These are phyloP conservation scores for Boloria euphrosyne DNA, from an alignment of 2,888 invertebrate species.

Conservation along the genomic window DNA sequence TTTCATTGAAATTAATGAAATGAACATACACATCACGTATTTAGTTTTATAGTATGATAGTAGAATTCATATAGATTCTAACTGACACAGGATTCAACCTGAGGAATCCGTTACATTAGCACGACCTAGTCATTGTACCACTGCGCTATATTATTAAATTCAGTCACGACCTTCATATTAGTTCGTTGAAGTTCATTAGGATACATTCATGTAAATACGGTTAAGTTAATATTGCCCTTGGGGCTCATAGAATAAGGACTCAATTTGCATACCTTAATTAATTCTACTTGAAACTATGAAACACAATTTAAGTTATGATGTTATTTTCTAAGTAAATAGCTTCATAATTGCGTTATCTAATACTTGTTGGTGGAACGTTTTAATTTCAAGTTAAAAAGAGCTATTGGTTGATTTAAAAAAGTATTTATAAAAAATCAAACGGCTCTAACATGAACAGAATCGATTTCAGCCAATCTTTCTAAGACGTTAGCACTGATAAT, in stretches of 20 bases:
- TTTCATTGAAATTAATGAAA: too few relatives aligned
- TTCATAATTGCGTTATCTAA: slow-evolving; percentile 3
- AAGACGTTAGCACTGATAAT: too few relatives aligned
- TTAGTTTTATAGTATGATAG: too few relatives aligned
- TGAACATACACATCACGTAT: too few relatives aligned
- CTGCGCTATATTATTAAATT: slow-evolving; percentile 5
- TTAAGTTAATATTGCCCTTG: slow-evolving; percentile 1
- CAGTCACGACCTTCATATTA: not conserved
- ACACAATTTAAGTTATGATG: slow-evolving; percentile 4
- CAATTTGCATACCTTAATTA: slow-evolving; percentile 6
- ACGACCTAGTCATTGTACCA: not conserved
- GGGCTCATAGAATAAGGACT: not conserved
- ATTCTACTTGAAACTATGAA: not conserved
- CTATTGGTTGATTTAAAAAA: not conserved
- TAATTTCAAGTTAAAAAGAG: not conserved
- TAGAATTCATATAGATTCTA: too few relatives aligned
- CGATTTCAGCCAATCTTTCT: too few relatives aligned
- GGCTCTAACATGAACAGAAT: too few relatives aligned
- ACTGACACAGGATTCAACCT: too few relatives aligned
- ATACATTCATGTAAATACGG: not conserved
- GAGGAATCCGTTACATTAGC: too few relatives aligned
- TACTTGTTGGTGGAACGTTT: not conserved
- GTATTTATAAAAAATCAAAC: too few relatives aligned
- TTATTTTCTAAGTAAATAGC: slow-evolving; percentile 12
- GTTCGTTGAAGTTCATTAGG: not conserved